These are phyloP conservation scores for Beaufortia kweichowensis DNA, from an alignment of 2,113 vertebrate genomes.

Conservation along the genomic window DNA sequence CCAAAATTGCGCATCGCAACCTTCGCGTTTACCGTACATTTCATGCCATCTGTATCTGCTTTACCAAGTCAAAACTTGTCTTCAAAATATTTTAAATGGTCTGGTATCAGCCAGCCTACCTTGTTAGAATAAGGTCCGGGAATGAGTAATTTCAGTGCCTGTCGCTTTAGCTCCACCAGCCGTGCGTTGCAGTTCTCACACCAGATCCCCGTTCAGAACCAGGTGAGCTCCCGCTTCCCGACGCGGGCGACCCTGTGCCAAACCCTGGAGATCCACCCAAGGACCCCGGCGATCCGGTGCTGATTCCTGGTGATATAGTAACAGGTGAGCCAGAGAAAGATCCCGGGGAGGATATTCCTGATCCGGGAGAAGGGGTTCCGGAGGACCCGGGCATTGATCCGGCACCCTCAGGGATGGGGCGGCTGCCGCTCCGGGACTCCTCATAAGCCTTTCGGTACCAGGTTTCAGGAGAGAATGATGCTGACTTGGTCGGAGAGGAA, in stretches of 20 bases:
- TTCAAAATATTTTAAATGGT: neutral
- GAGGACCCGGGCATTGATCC: slow-evolving; percentile 92
- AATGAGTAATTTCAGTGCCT: slow-evolving; percentile 89
- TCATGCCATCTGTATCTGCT: neutral
- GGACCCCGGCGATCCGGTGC: slow-evolving; percentile 90
- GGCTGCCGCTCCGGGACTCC: slow-evolving; percentile 80
- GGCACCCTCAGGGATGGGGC: slow-evolving; percentile 89
- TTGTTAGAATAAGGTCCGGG: slow-evolving; percentile 89
- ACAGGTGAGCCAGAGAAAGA: slow-evolving; percentile 91
- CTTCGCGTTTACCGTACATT: neutral
- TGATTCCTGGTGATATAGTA: slow-evolving; percentile 89
- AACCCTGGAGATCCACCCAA: slow-evolving; percentile 92
- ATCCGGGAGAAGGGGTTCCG: slow-evolving; percentile 90
- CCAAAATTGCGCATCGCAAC: slow-evolving; percentile 21
- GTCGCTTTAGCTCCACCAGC: slow-evolving; percentile 93
- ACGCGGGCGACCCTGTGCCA: slow-evolving; percentile 86
- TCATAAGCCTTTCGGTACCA: slow-evolving; percentile 94
- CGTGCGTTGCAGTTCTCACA: slow-evolving; percentile 93
- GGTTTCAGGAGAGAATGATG: slow-evolving; percentile 88
- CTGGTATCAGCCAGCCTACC: slow-evolving; percentile 70
- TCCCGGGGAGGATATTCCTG: slow-evolving; percentile 91
- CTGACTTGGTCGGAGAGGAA: slow-evolving; percentile 86
- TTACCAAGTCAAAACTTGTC: slow-evolving; percentile 1
- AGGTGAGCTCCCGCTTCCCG: slow-evolving; percentile 92
- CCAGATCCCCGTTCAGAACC: slow-evolving; percentile 92